Percentiles rank a stretch among this genome's conserved stretches.
Conservation (phyloP, 2,888 invertebrate species). For the Harpalus rubripes region DNA sequence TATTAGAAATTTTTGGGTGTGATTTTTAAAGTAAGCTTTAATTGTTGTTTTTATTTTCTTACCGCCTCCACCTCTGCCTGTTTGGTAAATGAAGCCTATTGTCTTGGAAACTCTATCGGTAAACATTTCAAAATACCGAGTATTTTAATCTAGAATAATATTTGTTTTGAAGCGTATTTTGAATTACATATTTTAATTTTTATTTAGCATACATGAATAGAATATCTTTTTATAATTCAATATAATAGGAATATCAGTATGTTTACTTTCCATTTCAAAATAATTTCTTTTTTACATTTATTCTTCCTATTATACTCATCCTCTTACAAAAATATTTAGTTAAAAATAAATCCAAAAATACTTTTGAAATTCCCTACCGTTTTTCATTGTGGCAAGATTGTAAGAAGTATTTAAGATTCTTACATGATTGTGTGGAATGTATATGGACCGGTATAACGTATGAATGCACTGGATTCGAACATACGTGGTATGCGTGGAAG, state of each 20-base stretch:
- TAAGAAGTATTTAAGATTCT: background rate
- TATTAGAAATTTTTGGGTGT: too few relatives aligned
- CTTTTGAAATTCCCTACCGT: background rate
- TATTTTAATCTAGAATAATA: too few relatives aligned
- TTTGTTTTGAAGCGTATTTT: too few relatives aligned
- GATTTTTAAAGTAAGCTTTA: too few relatives aligned
- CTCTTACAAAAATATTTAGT: background rate
- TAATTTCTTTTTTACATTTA: background rate
- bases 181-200: too few relatives aligned
- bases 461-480: conserved; percentile 51
- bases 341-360: background rate
- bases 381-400: background rate
- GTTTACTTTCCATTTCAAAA: background rate
- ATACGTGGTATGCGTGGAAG: conserved; percentile 47
- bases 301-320: background rate
- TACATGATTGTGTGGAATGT: background rate
- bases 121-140: too few relatives aligned
- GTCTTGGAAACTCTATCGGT: too few relatives aligned
- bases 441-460: background rate
- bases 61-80: too few relatives aligned
- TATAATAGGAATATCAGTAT: background rate
- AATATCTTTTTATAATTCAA: background rate
- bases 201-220: background rate
- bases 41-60: too few relatives aligned
- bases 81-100: too few relatives aligned